A percentile compares a stretch with the other conserved stretches of the same genome.
These are phyloP conservation scores for Ectobius pallidus DNA, from an alignment of 2,888 invertebrate genomes.

Conservation along the genomic window DNA sequence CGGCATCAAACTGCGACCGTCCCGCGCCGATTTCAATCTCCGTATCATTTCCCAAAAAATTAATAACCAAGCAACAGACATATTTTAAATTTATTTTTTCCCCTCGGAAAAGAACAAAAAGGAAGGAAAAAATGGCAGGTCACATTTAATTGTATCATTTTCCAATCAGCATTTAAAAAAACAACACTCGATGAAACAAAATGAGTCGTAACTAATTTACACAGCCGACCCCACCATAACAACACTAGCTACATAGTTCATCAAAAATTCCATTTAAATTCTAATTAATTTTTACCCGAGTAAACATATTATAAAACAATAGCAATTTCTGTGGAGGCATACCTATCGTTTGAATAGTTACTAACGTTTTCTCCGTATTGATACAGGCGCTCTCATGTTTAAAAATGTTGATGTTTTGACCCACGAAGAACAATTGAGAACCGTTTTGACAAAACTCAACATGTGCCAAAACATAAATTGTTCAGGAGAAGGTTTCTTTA, in stretches of 20 bases:
- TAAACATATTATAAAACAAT: constrained; percentile 30
- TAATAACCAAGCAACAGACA: constrained; percentile 27
- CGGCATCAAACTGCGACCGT: constrained; percentile 49
- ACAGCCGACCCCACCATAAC: constrained; percentile 22
- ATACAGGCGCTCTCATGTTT: no score
- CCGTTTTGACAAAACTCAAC: no score
- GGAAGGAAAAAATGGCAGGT: constrained; percentile 21
- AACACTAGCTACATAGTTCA: constrained; percentile 17
- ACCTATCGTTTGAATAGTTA: neutral
- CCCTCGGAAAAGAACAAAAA: constrained; percentile 9
- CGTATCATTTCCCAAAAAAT: constrained; percentile 45
- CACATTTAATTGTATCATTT: constrained; percentile 31
- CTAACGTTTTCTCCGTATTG: neutral
- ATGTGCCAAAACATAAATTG: no score
- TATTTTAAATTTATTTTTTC: constrained; percentile 26
- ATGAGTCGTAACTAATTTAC: constrained; percentile 31
- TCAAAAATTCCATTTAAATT: constrained; percentile 33
- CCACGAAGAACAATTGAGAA: no score
- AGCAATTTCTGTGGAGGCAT: constrained; percentile 21
- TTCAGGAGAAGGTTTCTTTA: no score
- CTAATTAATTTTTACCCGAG: constrained; percentile 32
- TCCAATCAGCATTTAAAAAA: constrained; percentile 27
- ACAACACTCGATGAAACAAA: constrained; percentile 24
- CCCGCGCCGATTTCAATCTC: constrained; percentile 60
- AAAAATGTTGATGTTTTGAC: no score